phyloP scores from a whole-genome alignment of 1,140 invertebrate species.

The Brachionus rotundiformis region DNA sequence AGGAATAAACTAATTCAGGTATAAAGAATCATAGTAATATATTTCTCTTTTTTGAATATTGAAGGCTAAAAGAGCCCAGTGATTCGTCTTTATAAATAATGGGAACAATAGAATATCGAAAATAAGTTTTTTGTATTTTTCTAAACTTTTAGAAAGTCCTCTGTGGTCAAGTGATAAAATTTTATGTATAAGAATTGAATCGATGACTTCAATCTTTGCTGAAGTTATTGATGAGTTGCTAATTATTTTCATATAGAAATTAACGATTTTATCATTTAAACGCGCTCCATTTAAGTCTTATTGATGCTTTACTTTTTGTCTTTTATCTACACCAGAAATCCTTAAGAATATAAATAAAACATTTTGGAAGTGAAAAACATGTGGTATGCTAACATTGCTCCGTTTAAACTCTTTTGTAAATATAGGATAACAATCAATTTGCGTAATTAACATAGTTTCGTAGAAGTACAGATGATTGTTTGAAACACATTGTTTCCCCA shows the following conservation, averaged over 20 bases:
- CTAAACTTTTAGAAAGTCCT: constrained; percentile 4
- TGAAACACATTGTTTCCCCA: no score
- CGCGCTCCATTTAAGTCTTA: no score
- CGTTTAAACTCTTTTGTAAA: no score
- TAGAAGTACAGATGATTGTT: no score
- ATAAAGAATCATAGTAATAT: constrained; percentile 23
- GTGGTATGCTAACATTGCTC: no score
- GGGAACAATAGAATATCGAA: constrained; percentile 6
- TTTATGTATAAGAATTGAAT: constrained; percentile 30
- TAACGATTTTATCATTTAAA: constrained; percentile 31
- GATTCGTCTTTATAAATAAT: constrained; percentile 22
- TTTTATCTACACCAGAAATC: no score
- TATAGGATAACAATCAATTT: no score
- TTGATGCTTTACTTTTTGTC: no score
- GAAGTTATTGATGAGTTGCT: not conserved
- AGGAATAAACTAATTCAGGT: no score
- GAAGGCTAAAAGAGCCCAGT: constrained; percentile 8
- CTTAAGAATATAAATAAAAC: no score
- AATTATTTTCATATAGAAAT: constrained; percentile 10
- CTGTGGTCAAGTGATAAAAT: constrained; percentile 1
- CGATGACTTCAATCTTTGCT: not conserved
- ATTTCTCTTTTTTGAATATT: constrained; percentile 2
- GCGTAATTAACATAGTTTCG: no score
- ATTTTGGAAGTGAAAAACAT: no score
- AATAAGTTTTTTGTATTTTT: constrained; percentile 14